Percentiles rank a stretch among this genome's conserved stretches.
phyloP scores from a whole-genome alignment of 37 sponge, comb jelly and placozoan species.

The Halichondria panicea region DNA sequence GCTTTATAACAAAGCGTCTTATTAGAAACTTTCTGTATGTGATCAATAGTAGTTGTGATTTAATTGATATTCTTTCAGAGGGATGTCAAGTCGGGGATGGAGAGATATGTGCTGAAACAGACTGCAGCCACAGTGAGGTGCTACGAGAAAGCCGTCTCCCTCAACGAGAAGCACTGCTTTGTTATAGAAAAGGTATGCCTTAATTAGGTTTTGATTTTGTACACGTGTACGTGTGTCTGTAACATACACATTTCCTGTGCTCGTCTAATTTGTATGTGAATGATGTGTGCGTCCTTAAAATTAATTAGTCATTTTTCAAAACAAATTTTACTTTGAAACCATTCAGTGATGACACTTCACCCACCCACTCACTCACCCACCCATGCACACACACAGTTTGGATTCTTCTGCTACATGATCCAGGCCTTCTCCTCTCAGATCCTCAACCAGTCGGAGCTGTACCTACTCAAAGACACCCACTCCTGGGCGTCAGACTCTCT shows the following conservation, averaged over 20 bases:
- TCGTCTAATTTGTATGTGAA: background rate
- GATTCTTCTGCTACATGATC: constrained; percentile 62
- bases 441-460: constrained; percentile 20
- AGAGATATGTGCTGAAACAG: constrained; percentile 43
- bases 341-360: too few species aligned
- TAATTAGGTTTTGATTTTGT: background rate
- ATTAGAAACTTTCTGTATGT: too few species aligned
- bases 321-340: too few species aligned
- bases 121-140: constrained; percentile 31
- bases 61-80: constrained; percentile 23
- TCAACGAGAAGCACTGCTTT: constrained; percentile 53
- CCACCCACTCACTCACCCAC: background rate
- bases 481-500: constrained; percentile 28
- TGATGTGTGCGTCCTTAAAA: background rate
- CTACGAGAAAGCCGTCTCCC: constrained; percentile 59
- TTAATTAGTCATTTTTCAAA: too few species aligned
- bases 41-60: background rate
- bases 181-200: constrained; percentile 58
- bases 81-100: constrained; percentile 41
- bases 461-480: background rate
- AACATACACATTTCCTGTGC: background rate
- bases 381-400: too few species aligned
- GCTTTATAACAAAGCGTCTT: too few species aligned
- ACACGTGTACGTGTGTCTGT: background rate
- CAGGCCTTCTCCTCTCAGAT: constrained; percentile 67